Conservation (phyloP, 1,140 invertebrate species). For the Drosophila rhopaloa region DNA sequence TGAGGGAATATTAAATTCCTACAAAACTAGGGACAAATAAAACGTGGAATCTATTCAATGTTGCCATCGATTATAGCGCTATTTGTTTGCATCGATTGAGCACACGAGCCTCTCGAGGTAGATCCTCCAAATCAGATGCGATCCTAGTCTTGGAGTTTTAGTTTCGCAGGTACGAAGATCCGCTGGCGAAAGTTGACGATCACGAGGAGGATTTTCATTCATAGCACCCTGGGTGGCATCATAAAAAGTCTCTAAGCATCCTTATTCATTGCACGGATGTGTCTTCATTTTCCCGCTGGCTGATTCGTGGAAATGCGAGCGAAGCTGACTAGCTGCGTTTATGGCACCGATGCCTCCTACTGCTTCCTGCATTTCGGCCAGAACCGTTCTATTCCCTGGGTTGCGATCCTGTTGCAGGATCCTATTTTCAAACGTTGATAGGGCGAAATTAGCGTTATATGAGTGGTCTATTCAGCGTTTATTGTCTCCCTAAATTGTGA, state of each 20-base stretch:
- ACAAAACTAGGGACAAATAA: not conserved
- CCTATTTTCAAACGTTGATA: slow-evolving; percentile 56
- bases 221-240: slow-evolving; percentile 77
- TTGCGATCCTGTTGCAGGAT: slow-evolving; percentile 19
- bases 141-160: slow-evolving; percentile 1
- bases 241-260: slow-evolving; percentile 80
- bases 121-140: not conserved
- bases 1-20: too few species aligned
- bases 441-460: slow-evolving; percentile 78
- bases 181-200: slow-evolving; percentile 41
- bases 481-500: slow-evolving; percentile 64
- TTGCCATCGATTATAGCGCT: slow-evolving; percentile 30
- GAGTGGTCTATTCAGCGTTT: slow-evolving; percentile 65
- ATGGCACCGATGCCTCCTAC: slow-evolving; percentile 68
- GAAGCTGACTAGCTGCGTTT: slow-evolving; percentile 52
- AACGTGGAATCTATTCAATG: not conserved
- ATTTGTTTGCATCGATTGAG: slow-evolving; percentile 28
- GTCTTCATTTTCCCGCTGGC: slow-evolving; percentile 41
- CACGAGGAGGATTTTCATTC: slow-evolving; percentile 65
- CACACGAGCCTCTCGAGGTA: slow-evolving; percentile 13
- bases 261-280: slow-evolving; percentile 58
- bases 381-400: not conserved
- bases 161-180: slow-evolving; percentile 45
- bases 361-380: slow-evolving; percentile 39
- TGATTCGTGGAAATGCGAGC: slow-evolving; percentile 59